Evolutionary conservation across 2,888 invertebrate species (phyloP), one percentile per base, ranked within the genome.

Genomic region (Chrysomela aeneicollis): DNA sequence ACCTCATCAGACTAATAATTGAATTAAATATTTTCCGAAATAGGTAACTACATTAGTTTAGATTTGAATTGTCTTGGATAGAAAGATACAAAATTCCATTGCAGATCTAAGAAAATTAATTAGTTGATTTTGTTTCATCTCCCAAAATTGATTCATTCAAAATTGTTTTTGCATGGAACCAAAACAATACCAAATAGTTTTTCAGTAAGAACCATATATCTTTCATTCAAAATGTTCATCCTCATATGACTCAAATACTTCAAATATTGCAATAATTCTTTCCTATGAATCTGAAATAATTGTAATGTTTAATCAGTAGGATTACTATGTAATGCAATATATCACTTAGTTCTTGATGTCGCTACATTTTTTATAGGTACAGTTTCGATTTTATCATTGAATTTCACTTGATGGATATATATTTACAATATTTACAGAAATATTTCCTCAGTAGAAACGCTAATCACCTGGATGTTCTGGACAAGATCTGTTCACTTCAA

Each of bases 391-490:
- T 71, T 71, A 76, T 74, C 70, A 76, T 42, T 61, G 72, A 75
- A 64, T 42, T 73, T 73, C 72, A 71, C 71, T 68, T 73, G 65
- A 70, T 70, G 57, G 15, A 42, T 68, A 65, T 52, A 57, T 64
- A 77, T 79, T 66, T 78, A 78, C 77, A 77, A 3, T 77, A 77
- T 78, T 66, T 77, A 78, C 77, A 77, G 66, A 66, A 70, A 68
- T 37, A 26, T 64, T 10, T 59, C 47, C 55, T 65, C 61, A 69
- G 60, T 50, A 60, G 68, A 62, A 63, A 62, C 59, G 85, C 87
- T 90, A 96, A 87, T 97, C 97, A 79, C 94, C 93, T 76, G 98
- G 98, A 87, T 98, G 98, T 85, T 98, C 98, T 60, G 98, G 98
- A 87, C 98, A 98, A 80, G 95, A 95, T 85, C 98, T 92, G 88